phyloP scores from a whole-genome alignment of 30 jellyfish, hydroid and myxozoan species.

The Pseudorhiza aurosa region DNA sequence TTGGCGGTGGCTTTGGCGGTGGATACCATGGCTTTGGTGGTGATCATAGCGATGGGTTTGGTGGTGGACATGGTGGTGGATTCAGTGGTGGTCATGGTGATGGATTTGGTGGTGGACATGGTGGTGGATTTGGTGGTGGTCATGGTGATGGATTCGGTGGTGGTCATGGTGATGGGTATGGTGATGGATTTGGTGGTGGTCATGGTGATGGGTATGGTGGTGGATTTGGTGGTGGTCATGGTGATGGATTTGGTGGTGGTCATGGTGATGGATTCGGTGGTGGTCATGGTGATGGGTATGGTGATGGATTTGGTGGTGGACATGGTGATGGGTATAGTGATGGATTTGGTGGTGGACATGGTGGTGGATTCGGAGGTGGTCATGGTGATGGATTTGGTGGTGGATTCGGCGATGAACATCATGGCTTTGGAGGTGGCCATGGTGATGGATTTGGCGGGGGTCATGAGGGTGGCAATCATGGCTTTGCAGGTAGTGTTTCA shows the following conservation, averaged over 20 bases:
- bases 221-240: slow-evolving; percentile 8
- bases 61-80: slow-evolving; percentile 29
- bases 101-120: slow-evolving; percentile 24
- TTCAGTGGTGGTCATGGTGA: slow-evolving; percentile 15
- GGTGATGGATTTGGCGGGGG: slow-evolving; percentile 46
- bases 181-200: slow-evolving; percentile 40
- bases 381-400: slow-evolving; percentile 50
- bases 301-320: slow-evolving; percentile 18
- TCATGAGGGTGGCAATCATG: slow-evolving; percentile 40
- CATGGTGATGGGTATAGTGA: slow-evolving; percentile 35
- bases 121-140: slow-evolving; percentile 34
- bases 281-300: slow-evolving; percentile 32
- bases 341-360: slow-evolving; percentile 29
- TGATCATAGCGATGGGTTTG: not conserved
- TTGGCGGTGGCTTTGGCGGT: slow-evolving; percentile 26
- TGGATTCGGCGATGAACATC: slow-evolving; percentile 19
- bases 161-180: too few species aligned
- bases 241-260: slow-evolving; percentile 13
- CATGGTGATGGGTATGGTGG: slow-evolving; percentile 34
- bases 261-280: slow-evolving; percentile 28
- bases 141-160: too few species aligned
- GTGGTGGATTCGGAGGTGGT: slow-evolving; percentile 12
- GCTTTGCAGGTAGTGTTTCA: slow-evolving; percentile 32
- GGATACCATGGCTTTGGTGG: slow-evolving; percentile 24
- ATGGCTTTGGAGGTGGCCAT: slow-evolving; percentile 29